Evolutionary conservation across 2,797 vertebrate genomes (phyloP), one percentile per base, ranked within the genome.

Genomic region (Chloroceryle amazona): DNA sequence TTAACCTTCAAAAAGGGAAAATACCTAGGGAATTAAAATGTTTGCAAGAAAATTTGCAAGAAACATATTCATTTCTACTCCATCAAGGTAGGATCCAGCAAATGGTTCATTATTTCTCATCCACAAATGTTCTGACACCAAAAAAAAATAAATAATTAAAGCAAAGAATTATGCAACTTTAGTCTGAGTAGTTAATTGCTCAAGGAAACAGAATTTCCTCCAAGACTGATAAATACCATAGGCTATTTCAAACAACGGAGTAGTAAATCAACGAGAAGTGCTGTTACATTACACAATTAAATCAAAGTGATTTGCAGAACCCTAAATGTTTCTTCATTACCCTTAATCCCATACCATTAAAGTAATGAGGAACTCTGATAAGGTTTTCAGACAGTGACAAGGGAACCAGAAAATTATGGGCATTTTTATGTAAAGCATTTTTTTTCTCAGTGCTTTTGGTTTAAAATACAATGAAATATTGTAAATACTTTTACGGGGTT

Each of bases 231-330:
- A 95, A 93, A 86, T 93, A 68, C 68, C 70, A 76, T 9, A 47
- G 62, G 33, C 47, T 76, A 7, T 93, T 95, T 94, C 86, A 94
- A 97, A 94, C 90, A 90, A 89, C 23, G 0, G 33, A 67, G 87
- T 5, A 93, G 80, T 95, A 96, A 95, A 96, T 96, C 96, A 95
- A 39, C 6, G 63, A 44, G 67, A 49, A 95, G 80, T 90, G 90
- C 76, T 91, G 89, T 18, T 86, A n/a, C 67, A 33, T 94, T 94
- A 54, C 31, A 95, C 96, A 96, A 57, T 46, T 91, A 93, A 94
- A 90, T 81, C 91, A 90, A 90, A 95, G 87, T 90, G 91, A 96
- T 95, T 94, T 96, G 94, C 95, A 95, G 85, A 89, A 39, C 91
- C 66, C 57, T 94, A 83, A 90, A 91, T 91, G 89, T 95, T 95